phyloP scores from a whole-genome alignment of 2,797 vertebrate genomes.

The Atherinosoma microstoma region DNA sequence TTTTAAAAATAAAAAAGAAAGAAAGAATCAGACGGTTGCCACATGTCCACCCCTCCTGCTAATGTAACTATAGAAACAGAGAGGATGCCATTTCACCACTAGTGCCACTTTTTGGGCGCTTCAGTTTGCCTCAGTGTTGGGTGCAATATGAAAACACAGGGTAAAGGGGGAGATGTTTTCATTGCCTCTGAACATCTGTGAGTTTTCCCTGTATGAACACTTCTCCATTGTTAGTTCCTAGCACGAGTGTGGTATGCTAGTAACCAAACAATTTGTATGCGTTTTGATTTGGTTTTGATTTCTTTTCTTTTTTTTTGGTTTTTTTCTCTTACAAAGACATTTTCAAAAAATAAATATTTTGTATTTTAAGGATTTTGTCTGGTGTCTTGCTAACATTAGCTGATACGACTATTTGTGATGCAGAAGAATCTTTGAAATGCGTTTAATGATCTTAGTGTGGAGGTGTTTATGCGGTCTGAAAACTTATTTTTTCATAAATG shows the following conservation, averaged over 20 bases:
- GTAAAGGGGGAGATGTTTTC: constrained; percentile 52
- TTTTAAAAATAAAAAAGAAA: constrained; percentile 28
- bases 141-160: constrained; percentile 60
- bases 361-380: constrained; percentile 82
- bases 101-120: constrained; percentile 74
- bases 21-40: constrained; percentile 55
- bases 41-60: constrained; percentile 58
- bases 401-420: constrained; percentile 10
- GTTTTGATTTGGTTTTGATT: constrained; percentile 72
- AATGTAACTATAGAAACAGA: constrained; percentile 55
- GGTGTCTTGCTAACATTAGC: constrained; percentile 61
- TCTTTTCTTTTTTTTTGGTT: constrained; percentile 39
- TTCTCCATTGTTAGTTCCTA: constrained; percentile 77
- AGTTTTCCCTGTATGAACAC: constrained; percentile 62
- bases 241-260: constrained; percentile 80
- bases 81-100: constrained; percentile 72
- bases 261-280: constrained; percentile 83
- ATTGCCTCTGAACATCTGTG: constrained; percentile 60
- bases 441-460: neutral
- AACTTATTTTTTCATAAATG: neutral
- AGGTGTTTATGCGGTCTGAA: neutral
- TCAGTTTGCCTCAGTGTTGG: constrained; percentile 69
- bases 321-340: constrained; percentile 79
- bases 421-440: constrained; percentile 15
- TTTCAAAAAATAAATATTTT: constrained; percentile 86